phyloP scores from a whole-genome alignment of 2,113 vertebrate species.

The Phyllostomus discolor region DNA sequence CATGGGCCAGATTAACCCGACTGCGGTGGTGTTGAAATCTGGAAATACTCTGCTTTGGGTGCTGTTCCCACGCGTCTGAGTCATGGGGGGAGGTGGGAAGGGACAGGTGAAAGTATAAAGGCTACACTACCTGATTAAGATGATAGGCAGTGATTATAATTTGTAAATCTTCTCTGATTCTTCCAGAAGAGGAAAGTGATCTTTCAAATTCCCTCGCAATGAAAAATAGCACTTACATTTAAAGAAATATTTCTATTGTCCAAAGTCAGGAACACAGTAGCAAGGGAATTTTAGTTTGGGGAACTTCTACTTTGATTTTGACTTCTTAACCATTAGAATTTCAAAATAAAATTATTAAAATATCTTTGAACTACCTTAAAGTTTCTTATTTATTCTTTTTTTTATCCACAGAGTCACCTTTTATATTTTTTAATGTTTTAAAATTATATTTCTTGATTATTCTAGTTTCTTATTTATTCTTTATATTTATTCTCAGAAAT shows the following conservation, averaged over 20 bases:
- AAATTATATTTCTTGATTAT: too few species aligned
- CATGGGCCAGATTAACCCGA: background rate
- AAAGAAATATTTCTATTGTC: background rate
- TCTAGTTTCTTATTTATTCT: background rate
- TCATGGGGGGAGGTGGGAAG: background rate
- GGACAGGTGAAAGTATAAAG: background rate
- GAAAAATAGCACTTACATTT: background rate
- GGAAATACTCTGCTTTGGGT: background rate
- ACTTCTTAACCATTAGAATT: background rate
- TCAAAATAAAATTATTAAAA: background rate
- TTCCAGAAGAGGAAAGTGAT: background rate
- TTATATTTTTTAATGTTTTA: too few species aligned
- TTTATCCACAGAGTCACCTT: too few species aligned
- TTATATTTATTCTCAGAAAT: slow-evolving; percentile 44
- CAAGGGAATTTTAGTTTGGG: background rate
- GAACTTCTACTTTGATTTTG: background rate
- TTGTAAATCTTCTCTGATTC: background rate
- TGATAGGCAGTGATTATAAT: background rate
- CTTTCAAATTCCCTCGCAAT: background rate
- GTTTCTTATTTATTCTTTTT: background rate
- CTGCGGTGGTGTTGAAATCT: background rate
- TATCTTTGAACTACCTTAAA: background rate
- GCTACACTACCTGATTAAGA: background rate
- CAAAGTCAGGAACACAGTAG: background rate
- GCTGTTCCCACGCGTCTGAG: background rate